A percentile compares a stretch with the other conserved stretches of the same genome.
phyloP scores from a whole-genome alignment of 2,888 invertebrate genomes.

The Drosophila histrio region DNA sequence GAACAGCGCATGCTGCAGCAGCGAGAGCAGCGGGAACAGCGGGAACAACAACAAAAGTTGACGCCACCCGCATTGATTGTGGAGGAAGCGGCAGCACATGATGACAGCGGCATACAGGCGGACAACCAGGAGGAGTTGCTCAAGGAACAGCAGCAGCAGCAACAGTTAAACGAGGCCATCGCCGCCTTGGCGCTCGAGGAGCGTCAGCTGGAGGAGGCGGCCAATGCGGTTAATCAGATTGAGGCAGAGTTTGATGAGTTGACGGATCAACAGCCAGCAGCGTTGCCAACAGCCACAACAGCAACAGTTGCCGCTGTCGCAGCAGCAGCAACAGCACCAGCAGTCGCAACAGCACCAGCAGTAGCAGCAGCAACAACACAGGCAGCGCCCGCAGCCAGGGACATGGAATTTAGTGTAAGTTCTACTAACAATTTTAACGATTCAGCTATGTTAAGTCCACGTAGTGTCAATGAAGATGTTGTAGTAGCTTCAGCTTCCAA shows the following conservation, averaged over 20 bases:
- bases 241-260: slow-evolving; percentile 80
- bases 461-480: slow-evolving; percentile 54
- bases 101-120: slow-evolving; percentile 89
- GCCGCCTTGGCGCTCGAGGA: slow-evolving; percentile 79
- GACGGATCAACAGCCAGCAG: slow-evolving; percentile 64
- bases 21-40: slow-evolving; percentile 24
- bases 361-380: slow-evolving; percentile 1
- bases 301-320: neutral
- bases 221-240: slow-evolving; percentile 80
- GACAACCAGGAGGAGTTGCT: slow-evolving; percentile 86
- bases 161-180: slow-evolving; percentile 79
- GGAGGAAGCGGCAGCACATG: slow-evolving; percentile 85
- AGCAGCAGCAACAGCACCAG: slow-evolving; percentile 10
- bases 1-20: slow-evolving; percentile 68
- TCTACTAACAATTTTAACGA: slow-evolving; percentile 80
- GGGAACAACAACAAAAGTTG: slow-evolving; percentile 8
- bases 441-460: slow-evolving; percentile 61
- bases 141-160: slow-evolving; percentile 68
- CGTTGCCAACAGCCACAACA: slow-evolving; percentile 40
- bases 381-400: slow-evolving; percentile 51
- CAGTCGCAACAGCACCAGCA: slow-evolving; percentile 2
- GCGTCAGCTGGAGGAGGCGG: slow-evolving; percentile 77
- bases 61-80: slow-evolving; percentile 54
- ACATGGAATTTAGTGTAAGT: slow-evolving; percentile 84
- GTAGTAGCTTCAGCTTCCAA: slow-evolving; percentile 69